Percentiles rank a stretch among this genome's conserved stretches.
These are phyloP conservation scores for Trogon melanurus DNA, from an alignment of 2,113 vertebrate species.

Conservation along the genomic window DNA sequence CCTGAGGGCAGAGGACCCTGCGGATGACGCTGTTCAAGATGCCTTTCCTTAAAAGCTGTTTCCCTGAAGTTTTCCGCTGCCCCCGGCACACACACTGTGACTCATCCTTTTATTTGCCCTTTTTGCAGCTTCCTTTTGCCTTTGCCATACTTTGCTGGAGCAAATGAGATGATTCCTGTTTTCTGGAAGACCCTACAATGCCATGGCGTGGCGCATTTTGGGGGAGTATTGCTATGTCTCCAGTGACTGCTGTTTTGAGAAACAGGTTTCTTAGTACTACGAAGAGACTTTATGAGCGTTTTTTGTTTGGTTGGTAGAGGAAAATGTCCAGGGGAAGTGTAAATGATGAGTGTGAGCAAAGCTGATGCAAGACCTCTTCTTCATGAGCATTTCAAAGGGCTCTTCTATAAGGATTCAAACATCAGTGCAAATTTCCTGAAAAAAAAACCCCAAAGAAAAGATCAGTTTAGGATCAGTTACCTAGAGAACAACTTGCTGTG, in stretches of 20 bases:
- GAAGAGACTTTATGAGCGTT: neutral
- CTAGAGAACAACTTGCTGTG: neutral
- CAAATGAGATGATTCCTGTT: conserved; percentile 21
- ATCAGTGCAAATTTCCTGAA: neutral
- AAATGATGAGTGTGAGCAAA: neutral
- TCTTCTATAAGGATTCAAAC: neutral
- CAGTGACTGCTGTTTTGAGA: accelerated
- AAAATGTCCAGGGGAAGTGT: neutral
- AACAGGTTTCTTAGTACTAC: neutral
- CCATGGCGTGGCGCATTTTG: neutral
- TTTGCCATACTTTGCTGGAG: neutral
- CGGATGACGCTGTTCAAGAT: accelerated
- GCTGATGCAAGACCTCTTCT: neutral
- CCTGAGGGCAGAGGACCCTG: neutral
- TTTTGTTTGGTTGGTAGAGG: neutral
- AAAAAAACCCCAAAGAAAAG: neutral
- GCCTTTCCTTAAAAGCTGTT: neutral
- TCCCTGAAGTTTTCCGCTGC: neutral
- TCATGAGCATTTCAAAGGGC: neutral
- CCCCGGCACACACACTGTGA: accelerated
- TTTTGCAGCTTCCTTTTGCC: neutral
- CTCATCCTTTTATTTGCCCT: neutral
- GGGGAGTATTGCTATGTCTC: neutral
- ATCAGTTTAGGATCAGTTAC: neutral
- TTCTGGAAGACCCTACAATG: neutral